Evolutionary conservation across 2,888 invertebrate species (phyloP), one percentile per base, ranked within the genome.

Genomic region (Drepana falcataria): DNA sequence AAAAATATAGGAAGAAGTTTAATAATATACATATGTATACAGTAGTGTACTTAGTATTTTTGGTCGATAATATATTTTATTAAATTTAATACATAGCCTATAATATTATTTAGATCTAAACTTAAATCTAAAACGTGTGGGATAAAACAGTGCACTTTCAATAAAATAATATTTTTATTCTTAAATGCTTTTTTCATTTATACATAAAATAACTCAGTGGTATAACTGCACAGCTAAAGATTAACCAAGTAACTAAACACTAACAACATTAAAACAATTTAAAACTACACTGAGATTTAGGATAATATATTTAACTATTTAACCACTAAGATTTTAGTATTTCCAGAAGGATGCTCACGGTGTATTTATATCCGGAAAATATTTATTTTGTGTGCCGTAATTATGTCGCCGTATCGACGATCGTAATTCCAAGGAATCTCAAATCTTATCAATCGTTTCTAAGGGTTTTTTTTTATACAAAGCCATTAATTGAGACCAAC

Each of bases 91-190:
- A 65, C 21, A 21, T 51, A 49, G 21, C 49, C 35, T 49, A 49
- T 34, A 55, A 63, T 68, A 61, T 55, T 59, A 55, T 60, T 67
- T 71, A 66, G 58, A 57, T 56, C 54, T 69, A 68, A 72, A 55
- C 41, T 49, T 63, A 54, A 55, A 34, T 60, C 67, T 64, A 61
- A 60, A 65, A 73, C 73, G 85, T 86, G 85, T 83, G 68, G 73
- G 74, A 75, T 73, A 79, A 81, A 83, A 85, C 79, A 83, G 85
- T 85, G 85, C 83, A 64, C 57, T 69, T 68, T 44, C 41, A 44
- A 44, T 65, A 71, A 49, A 56, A 64, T 67, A 57, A 64, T 59
- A 60, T 63, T 63, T 67, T 67, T 72, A 71, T 69, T 72, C 65
- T 64, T 77, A 81, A 84, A 80, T 79, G 83, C 83, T 73, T 77